Percentiles rank a stretch among this genome's conserved stretches.
phyloP scores from a whole-genome alignment of 2,888 invertebrate genomes.

The Spatulosminthurus flaviceps region DNA sequence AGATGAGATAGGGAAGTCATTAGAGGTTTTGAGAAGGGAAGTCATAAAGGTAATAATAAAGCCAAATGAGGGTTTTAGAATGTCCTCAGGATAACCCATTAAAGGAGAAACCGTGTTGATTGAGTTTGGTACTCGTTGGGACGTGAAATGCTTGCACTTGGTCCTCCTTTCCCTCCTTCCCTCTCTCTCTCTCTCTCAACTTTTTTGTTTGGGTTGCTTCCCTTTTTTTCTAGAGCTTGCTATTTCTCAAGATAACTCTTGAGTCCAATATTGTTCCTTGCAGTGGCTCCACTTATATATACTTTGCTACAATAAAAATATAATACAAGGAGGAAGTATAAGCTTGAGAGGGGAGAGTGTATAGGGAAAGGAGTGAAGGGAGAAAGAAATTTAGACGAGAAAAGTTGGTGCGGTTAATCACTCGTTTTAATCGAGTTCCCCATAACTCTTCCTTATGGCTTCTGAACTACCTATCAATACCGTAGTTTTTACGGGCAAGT shows the following conservation, averaged over 20 bases:
- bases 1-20: constrained; percentile 31
- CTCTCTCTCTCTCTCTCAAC: constrained; percentile 16
- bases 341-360: not conserved
- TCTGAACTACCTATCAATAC: constrained; percentile 59
- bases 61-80: constrained; percentile 55
- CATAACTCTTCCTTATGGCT: constrained; percentile 62
- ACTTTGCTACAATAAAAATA: not conserved
- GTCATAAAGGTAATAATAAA: constrained; percentile 59
- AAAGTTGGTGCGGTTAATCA: constrained; percentile 59
- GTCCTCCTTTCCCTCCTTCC: not conserved
- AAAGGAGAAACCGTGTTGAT: constrained; percentile 54
- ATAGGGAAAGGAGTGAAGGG: not conserved
- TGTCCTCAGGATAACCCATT: constrained; percentile 52
- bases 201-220: not conserved
- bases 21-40: constrained; percentile 42
- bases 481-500: constrained; percentile 22
- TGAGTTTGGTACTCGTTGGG: constrained; percentile 52
- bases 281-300: not conserved
- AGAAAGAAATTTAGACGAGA: constrained; percentile 37
- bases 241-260: not conserved
- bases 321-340: not conserved
- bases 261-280: not conserved
- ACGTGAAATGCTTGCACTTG: constrained; percentile 45
- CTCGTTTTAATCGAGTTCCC: constrained; percentile 61
- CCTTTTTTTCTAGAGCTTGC: no score